phyloP scores from a whole-genome alignment of 2,797 vertebrate species.

The Chrysolophus pictus region DNA sequence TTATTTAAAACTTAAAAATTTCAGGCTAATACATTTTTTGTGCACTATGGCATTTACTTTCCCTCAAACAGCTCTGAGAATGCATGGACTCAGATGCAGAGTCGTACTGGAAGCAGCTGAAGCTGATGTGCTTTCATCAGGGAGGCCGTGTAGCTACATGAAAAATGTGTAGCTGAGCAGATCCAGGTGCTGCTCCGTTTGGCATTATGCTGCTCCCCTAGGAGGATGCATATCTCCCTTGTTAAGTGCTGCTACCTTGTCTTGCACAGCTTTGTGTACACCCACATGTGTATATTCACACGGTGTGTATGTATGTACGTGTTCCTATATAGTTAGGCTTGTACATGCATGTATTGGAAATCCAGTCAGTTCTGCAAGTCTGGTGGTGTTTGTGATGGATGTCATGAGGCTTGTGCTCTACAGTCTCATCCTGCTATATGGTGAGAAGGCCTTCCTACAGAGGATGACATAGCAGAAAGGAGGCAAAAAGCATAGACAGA shows the following conservation, averaged over 20 bases:
- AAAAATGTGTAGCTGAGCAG: background rate
- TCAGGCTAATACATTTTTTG: background rate
- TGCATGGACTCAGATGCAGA: too few species aligned
- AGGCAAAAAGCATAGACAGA: background rate
- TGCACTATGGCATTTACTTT: background rate
- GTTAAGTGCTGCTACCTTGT: too few species aligned
- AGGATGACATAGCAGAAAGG: background rate
- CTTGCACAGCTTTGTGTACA: background rate
- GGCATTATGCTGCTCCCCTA: background rate
- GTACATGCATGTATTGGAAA: accelerated
- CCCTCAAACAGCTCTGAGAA: background rate
- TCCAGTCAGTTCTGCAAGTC: background rate
- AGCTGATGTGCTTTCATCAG: accelerated
- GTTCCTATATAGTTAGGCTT: too few species aligned
- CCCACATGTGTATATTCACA: too few species aligned
- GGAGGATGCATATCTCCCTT: background rate
- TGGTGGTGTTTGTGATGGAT: accelerated
- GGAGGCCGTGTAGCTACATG: background rate
- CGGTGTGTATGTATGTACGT: too few species aligned
- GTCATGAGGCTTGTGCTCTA: background rate
- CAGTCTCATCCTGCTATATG: background rate
- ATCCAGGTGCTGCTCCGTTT: background rate
- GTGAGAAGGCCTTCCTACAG: background rate
- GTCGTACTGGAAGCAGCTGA: accelerated
- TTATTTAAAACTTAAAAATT: background rate